A percentile compares a stretch with the other conserved stretches of the same genome.
phyloP scores from a whole-genome alignment of 1,140 invertebrate genomes.

The Babylonia areolata region DNA sequence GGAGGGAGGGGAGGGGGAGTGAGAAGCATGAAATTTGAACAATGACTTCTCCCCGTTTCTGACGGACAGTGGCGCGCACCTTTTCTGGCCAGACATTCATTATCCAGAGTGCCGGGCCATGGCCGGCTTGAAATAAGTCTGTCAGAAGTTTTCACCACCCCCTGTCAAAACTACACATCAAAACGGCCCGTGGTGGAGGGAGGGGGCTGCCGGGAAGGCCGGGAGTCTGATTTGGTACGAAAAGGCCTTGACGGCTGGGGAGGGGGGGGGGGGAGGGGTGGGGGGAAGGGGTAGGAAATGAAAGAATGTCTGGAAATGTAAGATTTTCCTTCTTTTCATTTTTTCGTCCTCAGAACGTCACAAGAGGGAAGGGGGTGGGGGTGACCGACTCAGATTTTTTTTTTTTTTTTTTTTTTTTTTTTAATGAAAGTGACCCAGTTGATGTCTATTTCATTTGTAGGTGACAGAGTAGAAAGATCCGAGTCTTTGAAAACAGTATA shows the following conservation, averaged over 20 bases:
- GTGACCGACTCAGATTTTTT: too few relatives aligned
- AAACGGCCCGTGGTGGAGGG: neutral
- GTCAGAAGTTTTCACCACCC: neutral
- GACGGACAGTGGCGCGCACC: neutral
- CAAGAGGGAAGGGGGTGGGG: too few relatives aligned
- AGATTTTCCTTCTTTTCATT: neutral
- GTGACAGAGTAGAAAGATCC: too few relatives aligned
- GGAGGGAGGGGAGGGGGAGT: neutral
- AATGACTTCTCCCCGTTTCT: neutral
- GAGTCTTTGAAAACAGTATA: too few relatives aligned
- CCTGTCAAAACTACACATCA: neutral
- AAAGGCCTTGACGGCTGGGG: neutral
- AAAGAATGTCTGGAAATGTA: neutral
- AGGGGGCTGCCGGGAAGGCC: neutral
- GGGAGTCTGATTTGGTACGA: neutral
- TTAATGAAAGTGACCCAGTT: too few relatives aligned
- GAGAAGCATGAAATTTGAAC: neutral
- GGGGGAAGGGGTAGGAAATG: conserved; percentile 7
- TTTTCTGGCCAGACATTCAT: neutral
- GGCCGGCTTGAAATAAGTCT: neutral
- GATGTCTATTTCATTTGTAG: too few relatives aligned
- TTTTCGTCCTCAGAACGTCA: too few relatives aligned
- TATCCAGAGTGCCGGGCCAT: neutral
- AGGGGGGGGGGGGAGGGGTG: neutral
- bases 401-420: too few relatives aligned